Percentiles rank a stretch among this genome's conserved stretches.
Evolutionary conservation across 2,888 invertebrate genomes (phyloP).

Genomic region (Drosophila ustulata): DNA sequence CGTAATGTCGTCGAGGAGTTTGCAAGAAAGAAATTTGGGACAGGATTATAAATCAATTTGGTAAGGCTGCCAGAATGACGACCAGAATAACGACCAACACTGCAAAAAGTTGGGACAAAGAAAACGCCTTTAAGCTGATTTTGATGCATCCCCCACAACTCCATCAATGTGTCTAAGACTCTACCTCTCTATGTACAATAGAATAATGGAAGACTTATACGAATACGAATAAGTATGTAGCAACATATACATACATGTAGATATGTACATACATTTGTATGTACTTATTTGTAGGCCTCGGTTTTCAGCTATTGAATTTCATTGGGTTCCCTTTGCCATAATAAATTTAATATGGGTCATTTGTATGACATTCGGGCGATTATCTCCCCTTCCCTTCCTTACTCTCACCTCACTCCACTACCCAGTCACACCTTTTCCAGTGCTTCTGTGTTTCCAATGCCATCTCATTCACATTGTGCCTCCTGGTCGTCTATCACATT

Average conservation of each 20-base stretch:
- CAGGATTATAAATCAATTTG: conserved; percentile 81
- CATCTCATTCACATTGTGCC: not conserved
- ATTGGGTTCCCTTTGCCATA: conserved; percentile 69
- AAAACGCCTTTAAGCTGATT: conserved; percentile 70
- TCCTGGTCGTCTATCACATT: too few relatives aligned
- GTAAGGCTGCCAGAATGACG: conserved; percentile 54
- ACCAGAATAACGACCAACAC: conserved; percentile 60
- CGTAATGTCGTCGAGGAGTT: conserved; percentile 10
- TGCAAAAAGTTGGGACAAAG: conserved; percentile 49
- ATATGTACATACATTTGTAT: not conserved
- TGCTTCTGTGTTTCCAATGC: conserved; percentile 9
- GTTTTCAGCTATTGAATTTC: conserved; percentile 76
- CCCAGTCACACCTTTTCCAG: conserved; percentile 18
- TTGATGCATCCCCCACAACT: conserved; percentile 45
- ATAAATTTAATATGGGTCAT: conserved; percentile 82
- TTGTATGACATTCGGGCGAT: conserved; percentile 75
- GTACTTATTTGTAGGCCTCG: conserved; percentile 55
- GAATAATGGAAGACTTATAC: conserved; percentile 28
- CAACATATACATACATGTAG: too few relatives aligned
- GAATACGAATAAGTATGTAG: conserved; percentile 7
- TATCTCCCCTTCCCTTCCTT: conserved; percentile 4
- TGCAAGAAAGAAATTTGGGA: conserved; percentile 52
- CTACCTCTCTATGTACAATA: conserved; percentile 33
- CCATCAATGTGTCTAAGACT: conserved; percentile 38
- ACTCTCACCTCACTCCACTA: not conserved